Conservation (phyloP, 2,888 invertebrate genomes). For the Thera britannica region DNA sequence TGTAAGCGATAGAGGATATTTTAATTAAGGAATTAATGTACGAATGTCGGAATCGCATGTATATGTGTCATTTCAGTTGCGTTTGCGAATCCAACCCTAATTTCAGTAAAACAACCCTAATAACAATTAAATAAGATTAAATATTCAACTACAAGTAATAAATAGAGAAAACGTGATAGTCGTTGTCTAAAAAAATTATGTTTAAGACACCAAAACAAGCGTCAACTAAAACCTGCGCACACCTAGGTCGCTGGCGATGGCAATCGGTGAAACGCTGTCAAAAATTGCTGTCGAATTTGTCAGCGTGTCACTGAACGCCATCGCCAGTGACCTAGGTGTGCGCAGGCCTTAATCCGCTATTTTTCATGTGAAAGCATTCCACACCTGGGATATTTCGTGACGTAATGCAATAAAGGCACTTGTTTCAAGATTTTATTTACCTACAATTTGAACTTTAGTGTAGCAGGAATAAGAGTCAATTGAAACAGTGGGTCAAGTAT, state of each 20-base stretch:
- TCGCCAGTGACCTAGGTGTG: no score
- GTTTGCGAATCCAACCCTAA: neutral
- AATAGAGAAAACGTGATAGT: conserved; percentile 45
- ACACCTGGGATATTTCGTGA: conserved; percentile 80
- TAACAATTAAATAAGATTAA: conserved; percentile 4
- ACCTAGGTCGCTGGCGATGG: no score
- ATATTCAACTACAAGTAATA: conserved; percentile 4
- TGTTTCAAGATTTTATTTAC: conserved; percentile 45
- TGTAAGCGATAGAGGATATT: conserved; percentile 58
- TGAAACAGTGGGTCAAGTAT: conserved; percentile 35
- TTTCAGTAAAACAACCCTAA: conserved; percentile 9
- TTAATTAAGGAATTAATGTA: conserved; percentile 69
- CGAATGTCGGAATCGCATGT: conserved; percentile 67
- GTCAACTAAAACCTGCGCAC: conserved; percentile 51
- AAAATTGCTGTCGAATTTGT: no score
- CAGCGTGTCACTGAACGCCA: no score
- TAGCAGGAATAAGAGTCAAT: conserved; percentile 40
- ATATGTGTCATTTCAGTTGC: conserved; percentile 52
- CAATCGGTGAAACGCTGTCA: no score
- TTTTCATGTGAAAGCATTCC: conserved; percentile 76
- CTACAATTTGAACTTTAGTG: conserved; percentile 42
- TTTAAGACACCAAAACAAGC: conserved; percentile 59
- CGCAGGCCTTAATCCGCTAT: conserved; percentile 53
- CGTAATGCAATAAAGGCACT: conserved; percentile 72
- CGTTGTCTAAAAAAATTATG: conserved; percentile 54